Evolutionary conservation across 2,113 vertebrate species (phyloP), one percentile per base, ranked within the genome.

Genomic region (Anguilla japonica): DNA sequence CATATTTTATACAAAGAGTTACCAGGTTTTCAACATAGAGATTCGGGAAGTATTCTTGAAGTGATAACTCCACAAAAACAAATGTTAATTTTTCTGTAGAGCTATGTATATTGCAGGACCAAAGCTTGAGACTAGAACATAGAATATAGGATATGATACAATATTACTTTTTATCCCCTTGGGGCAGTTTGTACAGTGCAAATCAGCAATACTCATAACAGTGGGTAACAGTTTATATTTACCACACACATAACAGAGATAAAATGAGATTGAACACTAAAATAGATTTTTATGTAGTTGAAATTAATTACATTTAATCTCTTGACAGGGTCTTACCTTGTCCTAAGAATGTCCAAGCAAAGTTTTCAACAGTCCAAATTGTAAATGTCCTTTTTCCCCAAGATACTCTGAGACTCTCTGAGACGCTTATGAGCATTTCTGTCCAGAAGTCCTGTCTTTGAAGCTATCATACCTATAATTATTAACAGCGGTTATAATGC

Each of bases 401-500:
- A 85, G 83, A 50, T 87, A 56, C 67, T 82, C 79, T 88, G 41
- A 86, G 63, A 88, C 90, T 81, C 88, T 91, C 60, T 94, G 91
- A 22, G 75, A 87, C 41, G 29, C 60, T 18, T 56, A 79, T 84
- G 13, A n/a, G 4, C 41, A 63, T 41, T 87, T 80, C 83, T 84
- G 87, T 91, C 87, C 85, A 93, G 93, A 94, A 91, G 94, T 91
- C 83, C 86, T 60, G 41, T 84, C 84, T 87, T 87, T 63, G 18
- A 3, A 41, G 89, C 94, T 94, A 92, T 94, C 91, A 78, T 57
- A 53, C 46, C 89, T 92, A 89, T 95, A 96, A 96, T 96, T 90
- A 96, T 96, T 96, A 94, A 96, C 95, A 94, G 91, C 89, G 88
- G 89, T 91, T 87, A 92, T 88, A 87, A 92, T 91, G 81, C 83